Evolutionary conservation across 2,797 vertebrate genomes (phyloP), one percentile per base, ranked within the genome.

Genomic region (Tenualosa thibaudeaui): DNA sequence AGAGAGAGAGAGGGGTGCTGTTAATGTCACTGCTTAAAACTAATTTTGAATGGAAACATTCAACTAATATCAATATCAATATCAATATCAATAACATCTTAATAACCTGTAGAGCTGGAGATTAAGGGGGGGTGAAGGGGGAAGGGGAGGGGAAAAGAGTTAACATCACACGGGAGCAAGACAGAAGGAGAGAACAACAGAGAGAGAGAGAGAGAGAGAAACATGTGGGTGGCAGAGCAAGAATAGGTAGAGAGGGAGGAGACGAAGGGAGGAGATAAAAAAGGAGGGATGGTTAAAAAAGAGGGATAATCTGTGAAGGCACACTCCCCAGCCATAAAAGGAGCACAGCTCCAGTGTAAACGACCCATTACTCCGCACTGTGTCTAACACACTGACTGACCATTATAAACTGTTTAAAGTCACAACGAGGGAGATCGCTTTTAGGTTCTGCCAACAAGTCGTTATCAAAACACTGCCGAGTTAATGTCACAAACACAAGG

Each of bases 401-500:
- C 86, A 89, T 90, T 90, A 84, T 87, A 91, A 89, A 92, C 86
- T 92, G 92, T 95, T 93, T 94, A 94, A 89, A 92, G 90, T 90
- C 92, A 91, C 92, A 93, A 90, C 43, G 89, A 90, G 85, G 85
- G 91, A 87, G 88, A 90, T 88, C 84, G 86, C 92, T 93, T 92
- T 93, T 62, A 93, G 91, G 91, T 88, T 78, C 49, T 81, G 91
- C 93, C 93, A 92, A 89, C 62, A 58, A 26, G 58, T 40, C 19
- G 31, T 17, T 31, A 46, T 68, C 53, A 86, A 85, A 85, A 65
- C 62, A 24, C 83, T 51, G 62, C 68, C 50, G 12, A 40, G 40
- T 37, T 75, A 75, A 75, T 75, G 68, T 75, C 68, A 19, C 31
- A 40, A 40, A 3, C 24, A 40, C 19, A 4, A 58, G 56, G 56